Evolutionary conservation across 2,888 invertebrate species (phyloP).

Genomic region (Oconnorella tubifera): DNA sequence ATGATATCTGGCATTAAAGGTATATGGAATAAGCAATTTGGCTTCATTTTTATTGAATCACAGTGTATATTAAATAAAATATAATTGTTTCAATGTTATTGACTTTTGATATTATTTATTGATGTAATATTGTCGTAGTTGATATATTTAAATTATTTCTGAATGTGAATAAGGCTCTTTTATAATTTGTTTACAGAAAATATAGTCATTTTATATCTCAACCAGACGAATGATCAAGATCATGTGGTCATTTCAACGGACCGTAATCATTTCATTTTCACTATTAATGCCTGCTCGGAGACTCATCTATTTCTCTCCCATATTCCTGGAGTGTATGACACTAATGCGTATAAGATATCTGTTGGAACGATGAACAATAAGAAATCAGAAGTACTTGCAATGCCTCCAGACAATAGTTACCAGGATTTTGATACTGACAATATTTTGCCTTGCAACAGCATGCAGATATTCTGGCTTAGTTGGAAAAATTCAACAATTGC

Average conservation of each 20-base stretch:
- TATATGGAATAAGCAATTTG: too few relatives aligned
- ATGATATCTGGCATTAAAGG: too few relatives aligned
- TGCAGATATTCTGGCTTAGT: neutral
- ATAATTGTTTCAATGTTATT: too few relatives aligned
- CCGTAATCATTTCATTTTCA: slow-evolving; percentile 7
- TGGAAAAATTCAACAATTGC: slow-evolving; percentile 9
- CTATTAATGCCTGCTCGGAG: slow-evolving; percentile 14
- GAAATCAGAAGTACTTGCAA: slow-evolving; percentile 7
- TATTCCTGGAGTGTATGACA: neutral
- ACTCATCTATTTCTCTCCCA: slow-evolving; percentile 12
- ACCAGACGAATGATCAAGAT: neutral
- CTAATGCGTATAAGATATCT: slow-evolving; percentile 10
- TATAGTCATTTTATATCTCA: neutral
- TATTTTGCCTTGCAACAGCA: slow-evolving; percentile 7
- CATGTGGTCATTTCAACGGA: slow-evolving; percentile 15
- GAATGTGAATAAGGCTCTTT: too few relatives aligned
- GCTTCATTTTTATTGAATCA: too few relatives aligned
- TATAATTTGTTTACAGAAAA: neutral
- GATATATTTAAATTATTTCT: too few relatives aligned
- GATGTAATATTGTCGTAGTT: too few relatives aligned
- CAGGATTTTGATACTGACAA: slow-evolving; percentile 11
- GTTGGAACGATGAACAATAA: slow-evolving; percentile 7
- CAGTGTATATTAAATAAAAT: too few relatives aligned
- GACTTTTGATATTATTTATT: too few relatives aligned
- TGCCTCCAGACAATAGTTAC: neutral